Conservation (phyloP, 92 coral and sea anemone species). For the Chrysogorgia sp. region DNA sequence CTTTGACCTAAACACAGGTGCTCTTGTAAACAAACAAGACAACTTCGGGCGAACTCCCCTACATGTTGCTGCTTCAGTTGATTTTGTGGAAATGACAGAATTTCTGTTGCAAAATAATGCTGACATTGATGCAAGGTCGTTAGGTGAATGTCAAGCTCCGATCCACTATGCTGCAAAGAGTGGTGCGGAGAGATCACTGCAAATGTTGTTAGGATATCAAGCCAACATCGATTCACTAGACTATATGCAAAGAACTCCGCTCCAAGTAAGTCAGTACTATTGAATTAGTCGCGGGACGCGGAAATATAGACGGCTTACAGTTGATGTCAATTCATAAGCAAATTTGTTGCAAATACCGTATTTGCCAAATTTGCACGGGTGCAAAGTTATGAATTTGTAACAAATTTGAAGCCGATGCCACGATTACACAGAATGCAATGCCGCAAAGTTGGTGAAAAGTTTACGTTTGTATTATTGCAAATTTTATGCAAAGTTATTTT, state of each 20-base stretch:
- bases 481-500: too few species aligned
- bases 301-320: too few species aligned
- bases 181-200: constrained; percentile 20
- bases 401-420: too few species aligned
- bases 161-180: constrained; percentile 41
- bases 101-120: constrained; percentile 33
- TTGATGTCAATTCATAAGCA: constrained; percentile 2
- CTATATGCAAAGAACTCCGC: constrained; percentile 35
- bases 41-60: constrained; percentile 40
- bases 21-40: constrained; percentile 23
- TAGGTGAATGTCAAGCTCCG: constrained; percentile 26
- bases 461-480: too few species aligned
- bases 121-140: constrained; percentile 30
- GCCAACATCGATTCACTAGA: constrained; percentile 30
- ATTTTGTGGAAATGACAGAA: constrained; percentile 28
- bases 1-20: too few species aligned
- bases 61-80: constrained; percentile 44
- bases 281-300: background rate
- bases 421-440: too few species aligned
- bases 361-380: too few species aligned
- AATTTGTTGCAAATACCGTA: too few species aligned
- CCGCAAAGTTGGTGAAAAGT: too few species aligned
- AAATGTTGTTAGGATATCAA: constrained; percentile 32
- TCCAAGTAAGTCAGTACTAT: constrained; percentile 18
- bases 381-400: too few species aligned